Base-by-base conservation (phyloP, 2,113 vertebrate genomes). In the Sinocyclocheilus maitianheensis region DNA sequence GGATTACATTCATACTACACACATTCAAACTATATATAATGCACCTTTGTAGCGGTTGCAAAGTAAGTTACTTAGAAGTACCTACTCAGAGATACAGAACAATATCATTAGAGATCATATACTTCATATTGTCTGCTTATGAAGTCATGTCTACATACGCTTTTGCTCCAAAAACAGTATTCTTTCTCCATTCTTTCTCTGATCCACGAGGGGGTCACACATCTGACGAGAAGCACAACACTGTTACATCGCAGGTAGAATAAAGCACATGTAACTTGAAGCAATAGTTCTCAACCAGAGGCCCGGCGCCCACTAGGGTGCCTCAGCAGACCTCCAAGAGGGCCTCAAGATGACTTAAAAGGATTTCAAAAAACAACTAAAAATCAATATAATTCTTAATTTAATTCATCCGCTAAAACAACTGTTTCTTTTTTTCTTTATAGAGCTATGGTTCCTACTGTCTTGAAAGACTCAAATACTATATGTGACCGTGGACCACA, bases 211-310 rank as follows among this genome's bases (percentile, higher is more conserved):
- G 6, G 40, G 40, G 40, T 46, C 30, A 0, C 6, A 71, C 67
- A 18, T 71, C 26, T 71, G 16, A 71, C 5, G 18, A 30, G 67
- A 71, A 71, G 30, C 67, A 71, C 67, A 71, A 18, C 16, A 37
- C 30, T 14, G 30, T 69, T 69, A 69, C 24, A 26, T 13, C 62
- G 7, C 9, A 69, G 12, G 4, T 13, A 69, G 67, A 37, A 69
- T 16, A 37, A 69, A 69, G 6, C 30, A 69, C 14, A 14, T 30
- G 14, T 16, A 7, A 2, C 30, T 69, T 69, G 63, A 87, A 37
- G 84, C 87, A 81, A 77, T 69, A 30, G 67, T 69, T 69, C 7
- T 18, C 2, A 37, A 37, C 67, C 67, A 69, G 30, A 5, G 30
- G 30, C 5, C 26, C 4, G 4, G 26, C 13, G 24, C 26, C 12